Evolutionary conservation across 2,797 vertebrate genomes (phyloP), one percentile per base, ranked within the genome.

Genomic region (Ataeniobius toweri): DNA sequence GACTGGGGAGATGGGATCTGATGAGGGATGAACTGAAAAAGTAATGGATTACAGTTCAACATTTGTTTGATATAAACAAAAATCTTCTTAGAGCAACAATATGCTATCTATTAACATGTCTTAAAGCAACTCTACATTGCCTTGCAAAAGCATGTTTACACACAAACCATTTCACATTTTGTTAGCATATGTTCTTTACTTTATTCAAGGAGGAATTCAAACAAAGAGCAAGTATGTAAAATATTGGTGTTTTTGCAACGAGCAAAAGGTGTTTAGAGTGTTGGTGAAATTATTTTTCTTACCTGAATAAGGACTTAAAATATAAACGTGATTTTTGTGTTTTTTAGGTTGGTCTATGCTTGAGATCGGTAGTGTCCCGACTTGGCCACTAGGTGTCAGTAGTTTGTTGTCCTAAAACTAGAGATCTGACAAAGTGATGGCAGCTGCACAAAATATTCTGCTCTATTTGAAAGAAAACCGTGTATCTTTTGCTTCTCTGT

Each of bases 1-100:
- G 98, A 77, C 94, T 99, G 76, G 98, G 98, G 36, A 96, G 98
- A 80, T 99, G 98, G 98, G 98, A 99, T 84, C 95, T 99, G 75
- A 98, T 99, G 97, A 97, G 97, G 89, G 95, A 97, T 18, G 96
- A 98, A 28, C 95, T 99, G 46, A 88, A 91, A 92, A 96, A 94
- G 98, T 13, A n/a, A 44, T 6, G 24, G 6, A 3, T 16, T 63
- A 18, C 18, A 36, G 58, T 13, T 55, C 20, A 55, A 22, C 53
- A 6, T 6, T 22, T 51, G 18, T 51, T 3, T 20, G 16, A 51
- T 18, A 36, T 36, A 36, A 10, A 46, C 7, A 7, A 36, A 46
- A 46, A 46, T 46, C 6, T 24, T n/a, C 20, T 56, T 9, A 56
- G 53, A 7, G 1, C 0, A 5, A 56, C 48, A 14, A 48, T 44